Percentiles rank a stretch among this genome's conserved stretches.
phyloP scores from a whole-genome alignment of 2,888 invertebrate genomes.

The Apotomis turbidana region DNA sequence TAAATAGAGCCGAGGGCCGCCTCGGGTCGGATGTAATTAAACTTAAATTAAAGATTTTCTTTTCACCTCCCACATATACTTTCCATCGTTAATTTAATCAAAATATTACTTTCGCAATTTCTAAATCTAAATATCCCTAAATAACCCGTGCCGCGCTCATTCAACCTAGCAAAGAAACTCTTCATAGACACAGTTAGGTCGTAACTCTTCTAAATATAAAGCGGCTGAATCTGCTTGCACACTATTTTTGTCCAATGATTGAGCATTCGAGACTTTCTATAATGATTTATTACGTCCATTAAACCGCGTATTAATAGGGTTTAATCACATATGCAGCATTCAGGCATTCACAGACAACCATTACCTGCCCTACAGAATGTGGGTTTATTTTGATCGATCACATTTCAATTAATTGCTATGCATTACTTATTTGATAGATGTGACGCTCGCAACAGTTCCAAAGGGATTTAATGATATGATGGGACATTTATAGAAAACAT shows the following conservation, averaged over 20 bases:
- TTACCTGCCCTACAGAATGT: conserved; percentile 4
- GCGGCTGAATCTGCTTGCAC: conserved; percentile 4
- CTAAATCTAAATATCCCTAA: background rate
- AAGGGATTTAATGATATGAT: background rate
- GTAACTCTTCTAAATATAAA: conserved; percentile 26
- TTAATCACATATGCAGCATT: conserved; percentile 9
- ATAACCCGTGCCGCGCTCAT: background rate
- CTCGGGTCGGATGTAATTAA: too few species aligned
- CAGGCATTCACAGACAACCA: conserved; percentile 12
- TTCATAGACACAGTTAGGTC: conserved; percentile 9
- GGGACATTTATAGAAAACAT: too few species aligned
- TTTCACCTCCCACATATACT: too few species aligned
- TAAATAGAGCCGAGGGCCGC: too few species aligned
- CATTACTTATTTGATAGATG: conserved; percentile 3
- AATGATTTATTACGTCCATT: conserved; percentile 45
- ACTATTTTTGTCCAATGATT: conserved; percentile 30
- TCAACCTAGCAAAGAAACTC: conserved; percentile 17
- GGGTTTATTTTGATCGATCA: conserved; percentile 30
- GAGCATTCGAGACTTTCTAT: conserved; percentile 43
- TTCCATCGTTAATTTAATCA: too few species aligned
- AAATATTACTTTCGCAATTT: too few species aligned
- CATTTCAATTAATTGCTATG: conserved; percentile 12
- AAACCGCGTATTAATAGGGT: conserved; percentile 21
- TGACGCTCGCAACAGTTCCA: background rate
- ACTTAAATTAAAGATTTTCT: too few species aligned